Base-by-base conservation (phyloP, 2,113 vertebrate species). In the Proterorhinus semilunaris region DNA sequence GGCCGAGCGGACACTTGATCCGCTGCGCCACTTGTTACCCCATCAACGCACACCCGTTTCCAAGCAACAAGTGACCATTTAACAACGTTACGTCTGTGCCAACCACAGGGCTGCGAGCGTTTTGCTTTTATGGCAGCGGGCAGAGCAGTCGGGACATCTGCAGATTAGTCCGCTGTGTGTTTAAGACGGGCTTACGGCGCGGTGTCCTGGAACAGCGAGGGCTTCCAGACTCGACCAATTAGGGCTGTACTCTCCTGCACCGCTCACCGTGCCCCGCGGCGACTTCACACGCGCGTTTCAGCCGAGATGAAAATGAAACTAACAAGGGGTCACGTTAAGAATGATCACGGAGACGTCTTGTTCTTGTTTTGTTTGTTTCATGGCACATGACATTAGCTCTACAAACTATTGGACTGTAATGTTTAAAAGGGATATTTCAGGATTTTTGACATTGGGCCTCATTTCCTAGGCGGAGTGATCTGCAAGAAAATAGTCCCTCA, bases 181-280 rank as follows among this genome's bases (percentile, higher is more conserved):
- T 87, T 90, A 84, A 91, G 81, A 85, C 81, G 67, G 81, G 86
- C 78, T 92, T 90, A 87, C 2, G 86, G 84, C 80, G 86, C 85
- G 61, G 73, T 89, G 87, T 87, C 83, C 87, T 88, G 83, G 77
- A 85, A 86, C 82, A 79, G n/a, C 70, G 86, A 89, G 65, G 78
- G 76, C 50, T 75, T 89, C 89, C 90, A 90, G 89, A 88, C 85
- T 87, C 88, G 84, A 85, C 85, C 85, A 89, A 88, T 89, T 90
- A 90, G 69, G 64, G 65, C 73, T 36, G 75, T 78, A 81, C 82
- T 75, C 84, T 66, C 88, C 51, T 44, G 70, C 75, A 58, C 75
- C 44, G 36, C 70, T 70, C 42, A 74, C 46, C 8, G 3, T 7
- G 52, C 63, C 47, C 45, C 21, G 21, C 21, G 21, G 21, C 21